These are phyloP conservation scores for Danio albolineatus DNA, from an alignment of 2,797 vertebrate genomes.

Conservation along the genomic window DNA sequence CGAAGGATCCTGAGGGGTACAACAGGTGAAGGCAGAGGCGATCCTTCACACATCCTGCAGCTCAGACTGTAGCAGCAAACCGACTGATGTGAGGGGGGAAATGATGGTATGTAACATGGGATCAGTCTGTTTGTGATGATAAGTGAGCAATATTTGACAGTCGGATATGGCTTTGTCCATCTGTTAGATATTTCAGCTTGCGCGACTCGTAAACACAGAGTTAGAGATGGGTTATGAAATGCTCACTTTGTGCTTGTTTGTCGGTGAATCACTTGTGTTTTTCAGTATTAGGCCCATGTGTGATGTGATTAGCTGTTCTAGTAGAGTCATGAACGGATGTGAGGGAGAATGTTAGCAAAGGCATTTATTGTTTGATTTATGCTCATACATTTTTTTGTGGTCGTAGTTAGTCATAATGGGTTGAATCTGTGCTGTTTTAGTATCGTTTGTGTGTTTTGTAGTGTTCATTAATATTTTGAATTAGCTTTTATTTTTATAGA, in stretches of 20 bases:
- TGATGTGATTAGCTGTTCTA: constrained; percentile 32
- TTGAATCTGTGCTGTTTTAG: too few relatives aligned
- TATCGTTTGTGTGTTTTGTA: too few relatives aligned
- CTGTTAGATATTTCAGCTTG: constrained; percentile 29
- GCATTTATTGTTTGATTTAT: constrained; percentile 1
- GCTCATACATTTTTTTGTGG: not conserved
- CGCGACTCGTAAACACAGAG: constrained; percentile 22
- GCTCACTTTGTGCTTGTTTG: constrained; percentile 26
- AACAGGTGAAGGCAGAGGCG: constrained; percentile 73
- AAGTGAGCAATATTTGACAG: constrained; percentile 49
- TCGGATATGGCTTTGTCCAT: constrained; percentile 19
- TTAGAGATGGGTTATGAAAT: not conserved
- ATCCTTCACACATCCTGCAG: constrained; percentile 18
- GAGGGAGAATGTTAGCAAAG: constrained; percentile 13
- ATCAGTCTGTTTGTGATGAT: constrained; percentile 24
- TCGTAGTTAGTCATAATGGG: too few relatives aligned
- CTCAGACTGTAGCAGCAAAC: constrained; percentile 43
- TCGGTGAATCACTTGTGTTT: constrained; percentile 28
- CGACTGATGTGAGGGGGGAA: constrained; percentile 4
- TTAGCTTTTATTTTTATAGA: too few relatives aligned
- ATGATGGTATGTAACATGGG: constrained; percentile 2
- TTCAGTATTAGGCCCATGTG: constrained; percentile 14
- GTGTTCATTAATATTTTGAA: too few relatives aligned
- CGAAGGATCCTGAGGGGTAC: constrained; percentile 60
- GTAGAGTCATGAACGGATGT: not conserved